Conservation (phyloP, 2,113 vertebrate genomes). For the Coracopsis vasa region DNA sequence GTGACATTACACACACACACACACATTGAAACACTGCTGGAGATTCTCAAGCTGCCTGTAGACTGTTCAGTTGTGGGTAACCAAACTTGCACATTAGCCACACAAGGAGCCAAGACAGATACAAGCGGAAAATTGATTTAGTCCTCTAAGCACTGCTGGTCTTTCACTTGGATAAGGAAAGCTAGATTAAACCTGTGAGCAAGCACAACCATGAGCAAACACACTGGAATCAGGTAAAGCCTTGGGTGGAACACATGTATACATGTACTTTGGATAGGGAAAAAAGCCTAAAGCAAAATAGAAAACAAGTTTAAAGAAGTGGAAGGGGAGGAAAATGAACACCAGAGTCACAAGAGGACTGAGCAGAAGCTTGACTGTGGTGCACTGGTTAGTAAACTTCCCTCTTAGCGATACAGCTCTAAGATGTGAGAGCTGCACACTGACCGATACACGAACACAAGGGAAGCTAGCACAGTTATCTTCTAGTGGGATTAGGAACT, state of each 20-base stretch:
- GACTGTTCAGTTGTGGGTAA: background rate
- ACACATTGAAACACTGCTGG: too few species aligned
- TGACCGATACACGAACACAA: rapidly evolving
- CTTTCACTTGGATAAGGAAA: background rate
- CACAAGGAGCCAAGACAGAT: rapidly evolving
- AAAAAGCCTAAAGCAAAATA: background rate
- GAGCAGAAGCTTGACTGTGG: rapidly evolving
- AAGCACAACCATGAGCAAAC: background rate
- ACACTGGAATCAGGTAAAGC: too few species aligned
- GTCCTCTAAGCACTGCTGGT: background rate
- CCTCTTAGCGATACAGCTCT: rapidly evolving
- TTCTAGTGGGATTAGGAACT: rapidly evolving
- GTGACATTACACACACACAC: too few species aligned
- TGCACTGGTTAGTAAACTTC: rapidly evolving
- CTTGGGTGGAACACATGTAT: background rate
- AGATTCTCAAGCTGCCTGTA: background rate
- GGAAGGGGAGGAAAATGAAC: background rate
- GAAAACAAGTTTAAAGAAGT: background rate
- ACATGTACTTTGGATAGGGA: background rate
- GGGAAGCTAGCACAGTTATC: background rate
- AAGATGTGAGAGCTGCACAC: rapidly evolving
- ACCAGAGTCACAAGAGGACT: background rate
- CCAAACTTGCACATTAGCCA: background rate
- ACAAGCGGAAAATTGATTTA: rapidly evolving
- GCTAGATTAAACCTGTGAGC: background rate